Conservation (phyloP, 92 coral and sea anemone species). For the Paragorgia papillata region DNA sequence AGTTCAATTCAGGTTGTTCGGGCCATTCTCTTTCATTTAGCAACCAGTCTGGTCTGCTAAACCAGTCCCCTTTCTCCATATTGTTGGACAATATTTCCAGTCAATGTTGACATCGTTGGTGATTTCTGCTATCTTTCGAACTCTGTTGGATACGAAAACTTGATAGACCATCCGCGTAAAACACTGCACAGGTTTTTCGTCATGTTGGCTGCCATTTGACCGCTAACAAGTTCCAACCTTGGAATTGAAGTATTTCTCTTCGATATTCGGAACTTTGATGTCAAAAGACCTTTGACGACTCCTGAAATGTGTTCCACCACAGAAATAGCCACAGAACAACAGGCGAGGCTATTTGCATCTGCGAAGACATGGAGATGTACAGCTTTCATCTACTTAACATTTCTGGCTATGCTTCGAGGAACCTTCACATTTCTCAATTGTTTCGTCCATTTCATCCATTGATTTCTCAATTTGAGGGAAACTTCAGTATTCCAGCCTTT, state of each 20-base stretch:
- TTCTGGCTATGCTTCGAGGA: constrained; percentile 21
- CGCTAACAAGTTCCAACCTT: constrained; percentile 48
- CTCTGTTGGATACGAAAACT: constrained; percentile 45
- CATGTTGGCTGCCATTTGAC: constrained; percentile 45
- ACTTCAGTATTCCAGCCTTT: constrained; percentile 46
- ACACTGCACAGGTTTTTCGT: constrained; percentile 34
- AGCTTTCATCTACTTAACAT: constrained; percentile 5
- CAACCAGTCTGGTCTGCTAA: not conserved
- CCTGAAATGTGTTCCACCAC: constrained; percentile 35
- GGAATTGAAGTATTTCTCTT: constrained; percentile 50
- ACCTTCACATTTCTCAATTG: constrained; percentile 16
- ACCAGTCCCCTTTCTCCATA: not conserved
- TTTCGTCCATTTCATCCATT: constrained; percentile 26
- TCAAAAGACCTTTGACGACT: constrained; percentile 35
- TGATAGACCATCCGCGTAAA: constrained; percentile 34
- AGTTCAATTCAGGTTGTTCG: constrained; percentile 36
- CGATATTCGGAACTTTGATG: constrained; percentile 52
- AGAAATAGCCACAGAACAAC: constrained; percentile 38
- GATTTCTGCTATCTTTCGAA: constrained; percentile 41
- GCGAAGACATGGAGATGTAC: constrained; percentile 55
- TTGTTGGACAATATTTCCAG: constrained; percentile 48
- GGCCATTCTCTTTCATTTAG: not conserved
- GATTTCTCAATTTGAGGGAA: not conserved
- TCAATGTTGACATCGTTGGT: constrained; percentile 21
- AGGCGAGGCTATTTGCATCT: constrained; percentile 52